Base-by-base conservation (phyloP, 2,113 vertebrate species). In the Misgurnus anguillicaudatus region DNA sequence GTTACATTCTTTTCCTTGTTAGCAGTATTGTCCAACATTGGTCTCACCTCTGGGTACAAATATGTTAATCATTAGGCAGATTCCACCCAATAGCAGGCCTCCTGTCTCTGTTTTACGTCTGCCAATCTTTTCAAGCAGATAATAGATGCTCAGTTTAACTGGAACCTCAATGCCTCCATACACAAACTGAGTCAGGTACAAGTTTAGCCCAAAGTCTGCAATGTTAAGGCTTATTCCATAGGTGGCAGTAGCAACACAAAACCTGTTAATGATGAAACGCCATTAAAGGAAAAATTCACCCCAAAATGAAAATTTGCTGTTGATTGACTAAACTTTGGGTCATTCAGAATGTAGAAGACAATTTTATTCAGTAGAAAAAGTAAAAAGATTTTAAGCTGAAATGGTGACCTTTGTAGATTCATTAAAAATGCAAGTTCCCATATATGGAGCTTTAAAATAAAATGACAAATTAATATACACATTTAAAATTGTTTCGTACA, bases 41-140 rank as follows among this genome's bases (percentile, higher is more conserved):
- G 17, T 41, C 53, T 93, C 80, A 93, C 93, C 0, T 0, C 83
- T 80, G 51, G 91, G 81, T 57, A 92, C 78, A 41, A 90, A 36
- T 55, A 88, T 1, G 3, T 88, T 87, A 57, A 83, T 36, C 39
- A 90, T 89, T 2, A 94, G 85, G 62, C 87, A 31, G 9, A 66
- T 38, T 42, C 86, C 53, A 19, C 63, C 63, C 60, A 87, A 11
- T 17, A 87, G 39, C 7, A 85, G 51, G 9, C 53, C 17, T 41
- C 76, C 64, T 9, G 65, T 51, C 57, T 82, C 79, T 4, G 82
- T 82, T 45, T 62, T 64, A 9, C 77, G 84, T 17, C 86, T 78
- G 9, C 86, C 86, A 39, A 87, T 82, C 63, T 67, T 68, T n/a
- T 85, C 80, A 9, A 87, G 82, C 36, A 85, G 16, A 60, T 70